These are phyloP conservation scores for Amblyornis subalaris DNA, from an alignment of 2,113 vertebrate species.

Conservation along the genomic window DNA sequence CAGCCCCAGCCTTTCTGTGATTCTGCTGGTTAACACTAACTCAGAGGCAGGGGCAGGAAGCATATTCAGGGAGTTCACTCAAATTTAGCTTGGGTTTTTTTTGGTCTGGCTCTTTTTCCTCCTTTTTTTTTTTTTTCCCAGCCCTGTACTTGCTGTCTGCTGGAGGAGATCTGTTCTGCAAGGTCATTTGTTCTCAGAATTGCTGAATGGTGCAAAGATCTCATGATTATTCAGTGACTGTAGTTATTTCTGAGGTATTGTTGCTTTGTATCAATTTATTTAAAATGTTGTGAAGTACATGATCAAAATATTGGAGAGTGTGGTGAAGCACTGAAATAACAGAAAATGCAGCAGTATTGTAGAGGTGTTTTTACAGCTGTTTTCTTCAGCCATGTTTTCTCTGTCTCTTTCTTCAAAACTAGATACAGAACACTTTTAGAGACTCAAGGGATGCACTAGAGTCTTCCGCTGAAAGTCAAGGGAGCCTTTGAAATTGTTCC, in stretches of 20 bases:
- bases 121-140: neutral
- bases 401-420: neutral
- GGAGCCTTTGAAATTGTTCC: neutral
- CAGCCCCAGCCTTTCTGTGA: neutral
- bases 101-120: neutral
- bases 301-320: neutral
- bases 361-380: neutral
- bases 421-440: neutral
- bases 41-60: neutral
- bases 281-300: neutral
- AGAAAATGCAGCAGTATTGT: neutral
- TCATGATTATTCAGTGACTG: conserved; percentile 17
- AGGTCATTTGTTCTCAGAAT: neutral
- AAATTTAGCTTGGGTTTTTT: neutral
- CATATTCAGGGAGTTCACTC: neutral
- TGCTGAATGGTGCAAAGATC: neutral
- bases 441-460: neutral
- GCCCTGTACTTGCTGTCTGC: neutral
- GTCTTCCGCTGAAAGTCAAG: neutral
- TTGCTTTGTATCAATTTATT: conserved; percentile 21
- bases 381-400: neutral
- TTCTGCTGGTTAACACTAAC: neutral
- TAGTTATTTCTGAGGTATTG: conserved; percentile 11
- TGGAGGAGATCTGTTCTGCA: neutral
- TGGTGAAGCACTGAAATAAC: neutral